These are phyloP conservation scores for Platerodrilus igneus DNA, from an alignment of 2,888 invertebrate genomes.

Conservation along the genomic window DNA sequence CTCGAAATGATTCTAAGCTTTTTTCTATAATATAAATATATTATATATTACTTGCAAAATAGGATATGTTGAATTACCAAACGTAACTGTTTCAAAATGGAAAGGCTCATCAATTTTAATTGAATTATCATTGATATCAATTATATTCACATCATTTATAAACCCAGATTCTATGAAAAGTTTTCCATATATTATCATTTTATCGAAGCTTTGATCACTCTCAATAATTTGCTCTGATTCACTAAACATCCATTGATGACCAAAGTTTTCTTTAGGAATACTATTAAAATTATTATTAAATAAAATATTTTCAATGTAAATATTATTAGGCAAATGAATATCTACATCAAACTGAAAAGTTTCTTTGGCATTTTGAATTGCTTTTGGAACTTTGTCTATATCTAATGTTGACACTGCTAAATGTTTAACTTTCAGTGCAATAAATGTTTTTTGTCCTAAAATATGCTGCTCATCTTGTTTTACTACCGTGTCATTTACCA, in stretches of 20 bases:
- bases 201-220: conserved; percentile 36
- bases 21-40: conserved; percentile 16
- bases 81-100: conserved; percentile 43
- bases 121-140: conserved; percentile 39
- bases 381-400: conserved; percentile 20
- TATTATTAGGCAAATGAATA: conserved; percentile 24
- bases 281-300: conserved; percentile 47
- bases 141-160: conserved; percentile 44
- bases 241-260: conserved; percentile 44
- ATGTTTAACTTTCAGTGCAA: conserved; percentile 33
- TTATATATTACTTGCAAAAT: conserved; percentile 2
- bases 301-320: conserved; percentile 44
- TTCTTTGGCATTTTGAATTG: conserved; percentile 19
- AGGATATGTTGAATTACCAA: conserved; percentile 41
- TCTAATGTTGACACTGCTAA: conserved; percentile 29
- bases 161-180: conserved; percentile 39
- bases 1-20: conserved; percentile 11
- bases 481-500: conserved; percentile 40
- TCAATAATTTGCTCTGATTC: conserved; percentile 39
- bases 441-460: conserved; percentile 36
- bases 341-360: conserved; percentile 16
- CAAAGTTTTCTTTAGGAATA: conserved; percentile 44
- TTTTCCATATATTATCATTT: conserved; percentile 40
- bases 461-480: conserved; percentile 24
- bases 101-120: conserved; percentile 44